Conservation (phyloP, 2,113 vertebrate genomes). For the Pandion haliaetus region DNA sequence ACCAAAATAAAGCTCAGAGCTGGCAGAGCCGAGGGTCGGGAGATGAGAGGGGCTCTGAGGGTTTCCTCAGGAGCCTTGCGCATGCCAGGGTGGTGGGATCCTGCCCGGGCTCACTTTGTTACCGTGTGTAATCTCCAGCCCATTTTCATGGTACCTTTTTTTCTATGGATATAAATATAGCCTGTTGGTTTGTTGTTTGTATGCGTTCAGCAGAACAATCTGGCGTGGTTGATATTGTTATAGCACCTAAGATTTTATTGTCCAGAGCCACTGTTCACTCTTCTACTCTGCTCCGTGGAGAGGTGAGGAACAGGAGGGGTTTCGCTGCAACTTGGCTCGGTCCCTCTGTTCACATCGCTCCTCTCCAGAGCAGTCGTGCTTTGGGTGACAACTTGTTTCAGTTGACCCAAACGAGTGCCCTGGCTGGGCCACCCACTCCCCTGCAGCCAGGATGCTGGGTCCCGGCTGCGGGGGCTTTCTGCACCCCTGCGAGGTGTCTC, state of each 20-base stretch:
- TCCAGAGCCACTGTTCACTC: not conserved
- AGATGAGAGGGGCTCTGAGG: not conserved
- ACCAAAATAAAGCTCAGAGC: not conserved
- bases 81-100: not conserved
- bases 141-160: not conserved
- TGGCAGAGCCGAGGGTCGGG: not conserved
- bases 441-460: not conserved
- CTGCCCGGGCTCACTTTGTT: not conserved
- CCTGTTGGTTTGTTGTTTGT: not conserved
- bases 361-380: not conserved
- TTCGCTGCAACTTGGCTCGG: not conserved
- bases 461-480: not conserved
- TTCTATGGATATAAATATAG: not conserved
- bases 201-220: not conserved
- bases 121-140: not conserved
- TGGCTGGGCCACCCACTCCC: not conserved
- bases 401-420: not conserved
- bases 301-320: not conserved
- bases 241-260: not conserved
- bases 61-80: not conserved
- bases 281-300: not conserved
- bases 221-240: not conserved
- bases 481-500: constrained; percentile 2
- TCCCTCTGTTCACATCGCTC: not conserved
- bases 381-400: not conserved